These are phyloP conservation scores for Hyaena hyaena DNA, from an alignment of 2,113 vertebrate genomes.

Conservation along the genomic window DNA sequence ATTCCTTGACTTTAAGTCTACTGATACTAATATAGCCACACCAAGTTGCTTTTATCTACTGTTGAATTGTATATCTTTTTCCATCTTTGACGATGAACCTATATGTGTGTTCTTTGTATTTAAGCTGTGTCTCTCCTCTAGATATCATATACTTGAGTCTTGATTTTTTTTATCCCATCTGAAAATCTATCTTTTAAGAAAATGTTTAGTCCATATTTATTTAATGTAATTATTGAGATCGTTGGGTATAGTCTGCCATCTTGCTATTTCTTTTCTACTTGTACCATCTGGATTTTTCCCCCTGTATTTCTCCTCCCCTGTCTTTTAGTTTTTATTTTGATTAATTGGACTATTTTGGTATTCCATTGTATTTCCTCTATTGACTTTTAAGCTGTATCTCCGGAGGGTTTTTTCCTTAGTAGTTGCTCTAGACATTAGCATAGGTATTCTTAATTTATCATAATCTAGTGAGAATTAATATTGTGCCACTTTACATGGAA, in stretches of 20 bases:
- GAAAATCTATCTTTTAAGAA: constrained; percentile 8
- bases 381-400: neutral
- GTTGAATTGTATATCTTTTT: neutral
- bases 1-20: neutral
- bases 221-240: neutral
- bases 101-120: neutral
- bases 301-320: neutral
- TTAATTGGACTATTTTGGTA: neutral
- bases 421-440: neutral
- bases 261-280: neutral
- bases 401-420: neutral
- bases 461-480: neutral
- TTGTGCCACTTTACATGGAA: neutral
- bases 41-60: neutral
- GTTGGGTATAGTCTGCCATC: neutral
- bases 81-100: neutral
- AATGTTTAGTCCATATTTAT: neutral
- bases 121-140: neutral
- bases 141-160: neutral
- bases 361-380: neutral
- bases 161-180: neutral
- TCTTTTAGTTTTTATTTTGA: neutral
- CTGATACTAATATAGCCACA: neutral
- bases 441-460: neutral
- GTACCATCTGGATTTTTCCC: neutral